Percentiles rank a stretch among this genome's conserved stretches.
phyloP scores from a whole-genome alignment of 1,140 invertebrate species.

The Ladona fulva region DNA sequence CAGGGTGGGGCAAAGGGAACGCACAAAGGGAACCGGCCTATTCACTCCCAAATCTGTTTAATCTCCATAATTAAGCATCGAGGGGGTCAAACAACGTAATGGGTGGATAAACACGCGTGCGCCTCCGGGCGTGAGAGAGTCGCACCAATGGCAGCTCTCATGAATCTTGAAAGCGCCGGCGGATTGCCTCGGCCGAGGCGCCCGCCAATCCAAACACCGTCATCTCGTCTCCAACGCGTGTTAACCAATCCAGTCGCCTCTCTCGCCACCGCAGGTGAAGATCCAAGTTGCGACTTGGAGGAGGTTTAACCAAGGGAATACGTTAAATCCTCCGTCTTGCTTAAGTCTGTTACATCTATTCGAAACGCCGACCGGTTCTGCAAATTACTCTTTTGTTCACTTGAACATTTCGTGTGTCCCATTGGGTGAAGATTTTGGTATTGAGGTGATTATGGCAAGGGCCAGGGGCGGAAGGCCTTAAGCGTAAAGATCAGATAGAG shows the following conservation, averaged over 20 bases:
- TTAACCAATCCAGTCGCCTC: neutral
- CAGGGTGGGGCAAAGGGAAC: neutral
- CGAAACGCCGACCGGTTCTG: too few species aligned
- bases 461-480: too few species aligned
- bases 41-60: neutral
- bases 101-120: slow-evolving; percentile 1
- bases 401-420: too few species aligned
- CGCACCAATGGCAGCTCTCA: neutral
- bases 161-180: neutral
- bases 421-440: too few species aligned
- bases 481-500: too few species aligned
- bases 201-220: neutral
- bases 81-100: neutral
- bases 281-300: too few species aligned
- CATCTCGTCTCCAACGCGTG: neutral
- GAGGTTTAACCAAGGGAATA: too few species aligned
- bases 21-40: neutral
- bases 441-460: too few species aligned
- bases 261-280: too few species aligned
- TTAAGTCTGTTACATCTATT: too few species aligned
- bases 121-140: neutral
- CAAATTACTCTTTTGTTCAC: too few species aligned
- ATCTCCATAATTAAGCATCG: neutral
- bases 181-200: neutral
- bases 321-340: too few species aligned